Evolutionary conservation across 2,888 invertebrate species (phyloP).

Genomic region (Orthosia gracilis): DNA sequence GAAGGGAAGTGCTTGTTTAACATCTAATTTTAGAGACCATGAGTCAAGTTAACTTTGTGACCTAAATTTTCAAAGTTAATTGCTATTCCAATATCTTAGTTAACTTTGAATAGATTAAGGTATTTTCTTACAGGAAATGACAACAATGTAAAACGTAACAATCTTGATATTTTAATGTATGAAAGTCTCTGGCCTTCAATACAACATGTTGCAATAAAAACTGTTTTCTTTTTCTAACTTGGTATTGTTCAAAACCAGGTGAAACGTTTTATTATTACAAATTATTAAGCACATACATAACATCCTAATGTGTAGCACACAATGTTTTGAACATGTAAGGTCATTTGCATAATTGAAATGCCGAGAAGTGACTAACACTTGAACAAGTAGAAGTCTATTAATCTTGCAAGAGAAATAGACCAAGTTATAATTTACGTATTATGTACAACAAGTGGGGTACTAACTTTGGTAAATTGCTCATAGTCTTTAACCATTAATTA

Average conservation of each 20-base stretch:
- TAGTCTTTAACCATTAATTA: constrained; percentile 10
- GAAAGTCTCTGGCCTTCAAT: constrained; percentile 41
- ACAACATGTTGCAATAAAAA: constrained; percentile 25
- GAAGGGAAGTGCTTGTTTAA: constrained; percentile 29
- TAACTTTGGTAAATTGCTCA: constrained; percentile 6
- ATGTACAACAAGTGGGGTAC: neutral
- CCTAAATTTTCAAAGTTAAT: constrained; percentile 1
- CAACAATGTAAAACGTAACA: neutral
- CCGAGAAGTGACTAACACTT: constrained; percentile 40
- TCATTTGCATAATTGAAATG: constrained; percentile 39
- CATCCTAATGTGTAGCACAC: constrained; percentile 21
- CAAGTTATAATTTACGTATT: constrained; percentile 18
- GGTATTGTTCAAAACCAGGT: constrained; percentile 12
- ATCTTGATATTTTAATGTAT: constrained; percentile 18
- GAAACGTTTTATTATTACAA: constrained; percentile 10
- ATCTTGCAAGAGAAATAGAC: constrained; percentile 40
- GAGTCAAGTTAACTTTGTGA: constrained; percentile 20
- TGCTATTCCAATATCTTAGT: neutral
- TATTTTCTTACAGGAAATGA: constrained; percentile 6
- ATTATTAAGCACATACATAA: constrained; percentile 12
- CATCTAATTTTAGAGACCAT: constrained; percentile 28
- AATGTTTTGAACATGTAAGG: constrained; percentile 46
- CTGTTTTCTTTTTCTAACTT: constrained; percentile 22
- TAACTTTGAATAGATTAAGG: neutral
- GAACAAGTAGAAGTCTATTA: constrained; percentile 23